Conservation (phyloP, 1,140 invertebrate genomes). For the Reticulitermes speratus region DNA sequence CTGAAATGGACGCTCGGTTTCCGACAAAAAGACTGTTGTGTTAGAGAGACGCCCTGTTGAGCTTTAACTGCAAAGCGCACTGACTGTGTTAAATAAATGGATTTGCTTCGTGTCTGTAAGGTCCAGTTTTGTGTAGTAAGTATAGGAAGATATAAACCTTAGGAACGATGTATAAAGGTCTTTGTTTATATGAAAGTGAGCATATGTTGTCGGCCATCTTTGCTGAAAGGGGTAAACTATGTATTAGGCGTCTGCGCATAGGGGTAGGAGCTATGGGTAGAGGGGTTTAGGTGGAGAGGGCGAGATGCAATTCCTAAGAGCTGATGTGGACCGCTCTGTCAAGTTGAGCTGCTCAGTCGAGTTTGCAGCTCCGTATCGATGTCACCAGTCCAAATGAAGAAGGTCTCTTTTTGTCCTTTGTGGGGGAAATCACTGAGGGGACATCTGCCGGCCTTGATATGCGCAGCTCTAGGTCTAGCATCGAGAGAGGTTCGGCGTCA, state of each 20-base stretch:
- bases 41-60: background rate
- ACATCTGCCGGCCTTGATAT: background rate
- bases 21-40: background rate
- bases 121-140: background rate
- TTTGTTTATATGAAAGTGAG: background rate
- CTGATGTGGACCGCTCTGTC: background rate
- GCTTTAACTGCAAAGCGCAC: background rate
- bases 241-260: background rate
- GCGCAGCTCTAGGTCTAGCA: background rate
- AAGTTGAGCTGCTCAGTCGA: background rate
- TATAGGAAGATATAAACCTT: background rate
- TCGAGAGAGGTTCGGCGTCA: background rate
- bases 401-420: background rate
- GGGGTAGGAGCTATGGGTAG: background rate
- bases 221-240: constrained; percentile 7
- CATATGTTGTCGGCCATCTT: constrained; percentile 8
- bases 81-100: background rate
- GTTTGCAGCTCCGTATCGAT: background rate
- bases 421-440: background rate
- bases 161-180: background rate
- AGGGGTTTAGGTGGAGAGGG: background rate
- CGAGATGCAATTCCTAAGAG: background rate
- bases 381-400: background rate
- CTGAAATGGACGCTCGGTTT: background rate
- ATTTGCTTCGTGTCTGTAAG: background rate